Base-by-base conservation (phyloP, 1,140 invertebrate species). In the Harpegnathos saltator region DNA sequence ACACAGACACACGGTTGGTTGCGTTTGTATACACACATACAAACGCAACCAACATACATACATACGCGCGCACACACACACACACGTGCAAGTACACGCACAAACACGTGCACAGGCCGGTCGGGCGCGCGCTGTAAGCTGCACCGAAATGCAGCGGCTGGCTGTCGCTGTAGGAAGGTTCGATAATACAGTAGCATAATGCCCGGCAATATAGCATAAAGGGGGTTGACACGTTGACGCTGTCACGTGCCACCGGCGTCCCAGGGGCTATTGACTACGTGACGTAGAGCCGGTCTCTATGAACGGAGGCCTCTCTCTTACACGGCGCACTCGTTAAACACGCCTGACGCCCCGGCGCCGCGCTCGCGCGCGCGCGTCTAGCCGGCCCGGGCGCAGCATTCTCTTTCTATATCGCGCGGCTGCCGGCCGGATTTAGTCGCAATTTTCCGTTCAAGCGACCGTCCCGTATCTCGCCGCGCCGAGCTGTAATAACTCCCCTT, bases 161-260 rank as follows among this genome's bases (percentile, higher is more conserved):
- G 29, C 54, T 73, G 87, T 87, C 83, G 85, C 52, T 69, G 83
- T 85, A 87, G 59, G 82, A 59, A 87, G 84, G 71, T 78, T 85
- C 81, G 84, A 89, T 89, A 89, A 89, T 89, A 85, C 77, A 85
- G 86, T 81, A 75, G 87, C 88, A 87, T 89, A 89, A 89, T 89
- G 84, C 82, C 50, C 58, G 77, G 81, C 86, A 89, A 89, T 89
- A 89, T 87, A 84, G 85, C 88, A 89, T 89, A 89, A 89, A 84
- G 85, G 87, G 38, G 73, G 85, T 80, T 89, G 88, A 89, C 88
- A 86, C 87, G 88, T 89, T 89, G 84, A 89, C 87, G 88, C 88
- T 89, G 88, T 89, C 88, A 89, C 85, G 88, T 78, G 87, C 88
- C 87, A 82, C 80, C 84, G 74, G 87, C 75, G 84, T 84, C 87